Base-by-base conservation (phyloP, 2,113 vertebrate species). In the Pseudorhombus dupliciocellatus region DNA sequence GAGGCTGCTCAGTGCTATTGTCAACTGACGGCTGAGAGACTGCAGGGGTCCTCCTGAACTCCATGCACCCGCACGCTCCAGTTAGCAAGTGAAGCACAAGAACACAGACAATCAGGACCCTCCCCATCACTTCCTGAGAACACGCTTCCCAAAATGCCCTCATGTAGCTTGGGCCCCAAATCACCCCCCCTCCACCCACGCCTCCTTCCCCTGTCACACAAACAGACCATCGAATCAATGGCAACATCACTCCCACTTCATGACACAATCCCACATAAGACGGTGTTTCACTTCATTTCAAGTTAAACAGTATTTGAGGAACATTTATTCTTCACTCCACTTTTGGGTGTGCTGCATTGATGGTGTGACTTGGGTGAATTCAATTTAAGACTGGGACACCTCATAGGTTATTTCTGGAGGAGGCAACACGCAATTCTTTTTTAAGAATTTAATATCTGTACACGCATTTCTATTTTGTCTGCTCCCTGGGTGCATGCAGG, bases 81-180 rank as follows among this genome's bases (percentile, higher is more conserved):
- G 85, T 92, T 93, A 92, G 78, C 90, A 92, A 89, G 67, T 84
- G 81, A 90, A 87, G 88, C 79, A 58, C 72, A 16, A 84, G 77
- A 80, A 68, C 82, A 51, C 34, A 22, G 84, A 90, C 86, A 92
- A 92, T 84, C 58, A 16, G 55, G 84, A 79, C 77, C 82, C 84
- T 86, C 84, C 81, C 85, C 74, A 73, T 65, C 31, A 64, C 69
- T 87, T 75, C 67, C 80, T 77, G 64, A 73, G 48, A 83, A 86
- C 85, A 74, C 15, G 56, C 74, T 66, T 28, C 71, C 70, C 66
- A 57, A 75, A 74, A 81, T 79, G 79, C 66, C 75, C 76, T 70
- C 66, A 51, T 70, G 22, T 42, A 40, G 70, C 56, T 51, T 11
- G 58, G 30, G 42, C 72, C 75, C 69, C 76, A 75, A 58, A 79